Evolutionary conservation across 2,113 vertebrate species (phyloP).

Genomic region (Corythaeola cristata): DNA sequence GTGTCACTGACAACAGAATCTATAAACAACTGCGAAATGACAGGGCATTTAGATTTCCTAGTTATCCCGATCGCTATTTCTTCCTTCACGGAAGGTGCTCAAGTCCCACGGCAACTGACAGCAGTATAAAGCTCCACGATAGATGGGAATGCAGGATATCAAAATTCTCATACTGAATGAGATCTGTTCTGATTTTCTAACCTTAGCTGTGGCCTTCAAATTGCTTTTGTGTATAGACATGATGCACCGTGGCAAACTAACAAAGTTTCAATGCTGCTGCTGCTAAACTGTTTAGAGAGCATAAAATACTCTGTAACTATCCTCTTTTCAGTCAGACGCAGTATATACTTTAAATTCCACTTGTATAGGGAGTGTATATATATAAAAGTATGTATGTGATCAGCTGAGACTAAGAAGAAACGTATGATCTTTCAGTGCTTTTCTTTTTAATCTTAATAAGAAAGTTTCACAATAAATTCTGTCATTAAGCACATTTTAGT

Average conservation of each 20-base stretch:
- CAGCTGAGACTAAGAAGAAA: background rate
- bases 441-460: background rate
- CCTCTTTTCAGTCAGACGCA: background rate
- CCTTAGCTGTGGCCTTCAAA: background rate
- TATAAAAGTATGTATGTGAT: background rate
- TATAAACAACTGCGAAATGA: background rate
- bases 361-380: background rate
- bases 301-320: background rate
- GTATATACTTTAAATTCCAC: background rate
- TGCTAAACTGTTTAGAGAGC: background rate
- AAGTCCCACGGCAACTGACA: accelerated
- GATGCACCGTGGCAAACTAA: background rate
- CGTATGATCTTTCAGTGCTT: background rate
- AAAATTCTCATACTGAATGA: background rate
- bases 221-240: background rate
- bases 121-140: background rate
- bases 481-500: background rate
- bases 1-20: background rate
- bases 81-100: background rate
- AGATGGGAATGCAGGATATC: background rate
- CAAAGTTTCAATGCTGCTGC: background rate
- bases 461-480: background rate
- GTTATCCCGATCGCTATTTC: background rate
- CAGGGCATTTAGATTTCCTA: background rate
- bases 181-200: background rate